Evolutionary conservation across 2,888 invertebrate species (phyloP).

Genomic region (Ectemnius lituratus): DNA sequence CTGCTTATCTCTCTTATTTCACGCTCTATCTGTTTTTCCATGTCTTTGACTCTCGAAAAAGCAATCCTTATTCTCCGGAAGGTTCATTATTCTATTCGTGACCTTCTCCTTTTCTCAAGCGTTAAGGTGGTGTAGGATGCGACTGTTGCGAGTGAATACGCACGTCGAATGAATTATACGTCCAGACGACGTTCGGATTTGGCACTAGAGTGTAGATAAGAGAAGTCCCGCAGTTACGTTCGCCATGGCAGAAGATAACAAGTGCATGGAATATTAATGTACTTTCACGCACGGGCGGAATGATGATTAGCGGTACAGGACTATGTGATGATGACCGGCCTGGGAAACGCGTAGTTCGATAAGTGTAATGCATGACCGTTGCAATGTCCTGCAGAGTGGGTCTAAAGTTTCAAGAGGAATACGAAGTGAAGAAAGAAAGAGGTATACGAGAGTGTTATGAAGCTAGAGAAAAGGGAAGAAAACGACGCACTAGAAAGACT

Average conservation of each 20-base stretch:
- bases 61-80: conserved; percentile 1
- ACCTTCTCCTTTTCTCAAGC: conserved; percentile 3
- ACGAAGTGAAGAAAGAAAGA: neutral
- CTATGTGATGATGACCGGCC: conserved; percentile 30
- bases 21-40: neutral
- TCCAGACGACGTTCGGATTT: neutral
- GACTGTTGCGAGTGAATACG: conserved; percentile 19
- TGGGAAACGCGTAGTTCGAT: conserved; percentile 26
- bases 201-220: neutral
- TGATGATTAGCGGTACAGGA: conserved; percentile 35
- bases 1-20: neutral
- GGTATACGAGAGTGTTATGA: conserved; percentile 4
- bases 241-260: too few relatives aligned
- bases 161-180: conserved; percentile 1
- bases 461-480: conserved; percentile 21
- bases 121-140: conserved; percentile 7
- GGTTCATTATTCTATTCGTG: conserved; percentile 1
- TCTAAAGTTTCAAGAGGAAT: conserved; percentile 23
- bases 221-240: neutral
- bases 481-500: conserved; percentile 37
- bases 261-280: too few relatives aligned
- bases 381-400: conserved; percentile 37
- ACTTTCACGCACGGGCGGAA: conserved; percentile 18
- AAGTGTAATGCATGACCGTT: conserved; percentile 44
- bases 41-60: conserved; percentile 1